A percentile compares a stretch with the other conserved stretches of the same genome.
Conservation (phyloP, 2,797 vertebrate species). For the Onychomys leucogaster region DNA sequence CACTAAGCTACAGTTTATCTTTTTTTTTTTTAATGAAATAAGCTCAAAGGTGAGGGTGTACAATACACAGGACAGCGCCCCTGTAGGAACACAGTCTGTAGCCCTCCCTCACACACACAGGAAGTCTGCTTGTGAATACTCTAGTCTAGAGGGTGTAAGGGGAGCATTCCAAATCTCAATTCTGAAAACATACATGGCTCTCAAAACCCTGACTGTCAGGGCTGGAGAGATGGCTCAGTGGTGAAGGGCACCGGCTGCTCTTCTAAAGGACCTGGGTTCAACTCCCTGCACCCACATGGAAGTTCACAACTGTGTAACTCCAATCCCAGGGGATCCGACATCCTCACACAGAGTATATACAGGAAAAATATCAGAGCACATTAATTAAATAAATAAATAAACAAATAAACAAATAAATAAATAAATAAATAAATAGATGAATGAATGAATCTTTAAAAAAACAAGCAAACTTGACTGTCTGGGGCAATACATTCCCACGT, state of each 20-base stretch:
- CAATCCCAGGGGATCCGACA: background rate
- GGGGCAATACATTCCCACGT: rapidly evolving
- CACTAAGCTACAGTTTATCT: background rate
- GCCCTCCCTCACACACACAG: no score
- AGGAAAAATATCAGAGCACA: background rate
- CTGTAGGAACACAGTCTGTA: rapidly evolving
- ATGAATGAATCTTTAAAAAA: no score
- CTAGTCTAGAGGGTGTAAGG: background rate
- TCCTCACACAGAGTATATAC: background rate
- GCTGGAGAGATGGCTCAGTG: background rate
- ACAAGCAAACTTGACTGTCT: background rate
- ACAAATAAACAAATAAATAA: background rate
- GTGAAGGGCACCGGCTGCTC: background rate
- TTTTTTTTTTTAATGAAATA: background rate
- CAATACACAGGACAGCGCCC: background rate
- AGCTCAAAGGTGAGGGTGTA: background rate
- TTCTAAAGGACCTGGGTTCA: background rate
- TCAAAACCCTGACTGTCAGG: background rate
- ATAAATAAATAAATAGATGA: no score
- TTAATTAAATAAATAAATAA: background rate
- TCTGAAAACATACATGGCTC: background rate
- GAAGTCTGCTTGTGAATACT: background rate
- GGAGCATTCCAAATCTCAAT: background rate
- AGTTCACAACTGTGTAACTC: background rate
- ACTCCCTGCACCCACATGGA: background rate